These are phyloP conservation scores for Danionella dracula DNA, from an alignment of 2,797 vertebrate genomes.

Conservation along the genomic window DNA sequence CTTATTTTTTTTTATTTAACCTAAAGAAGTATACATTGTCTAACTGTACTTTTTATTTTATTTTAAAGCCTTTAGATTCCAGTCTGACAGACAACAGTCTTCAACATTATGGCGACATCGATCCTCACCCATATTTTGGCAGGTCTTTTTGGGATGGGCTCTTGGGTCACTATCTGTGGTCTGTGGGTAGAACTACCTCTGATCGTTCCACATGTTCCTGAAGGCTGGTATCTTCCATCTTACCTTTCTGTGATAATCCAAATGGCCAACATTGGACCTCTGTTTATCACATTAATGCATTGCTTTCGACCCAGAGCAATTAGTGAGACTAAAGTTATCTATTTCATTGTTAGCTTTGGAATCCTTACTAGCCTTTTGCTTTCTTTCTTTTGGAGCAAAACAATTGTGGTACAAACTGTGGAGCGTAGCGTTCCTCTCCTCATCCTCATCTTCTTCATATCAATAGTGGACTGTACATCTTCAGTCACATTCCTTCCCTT, in stretches of 20 bases:
- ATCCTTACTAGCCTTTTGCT: conserved; percentile 57
- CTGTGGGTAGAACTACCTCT: conserved; percentile 70
- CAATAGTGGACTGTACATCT: conserved; percentile 69
- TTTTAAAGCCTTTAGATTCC: background rate
- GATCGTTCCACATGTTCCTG: conserved; percentile 58
- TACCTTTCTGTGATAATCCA: conserved; percentile 67
- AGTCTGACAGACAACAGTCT: background rate
- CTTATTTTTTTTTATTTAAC: no score
- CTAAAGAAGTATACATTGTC: no score
- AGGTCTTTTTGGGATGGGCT: conserved; percentile 63
- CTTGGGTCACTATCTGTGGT: conserved; percentile 70
- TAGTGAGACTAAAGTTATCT: conserved; percentile 53
- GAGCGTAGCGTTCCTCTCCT: conserved; percentile 58
- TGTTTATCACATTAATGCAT: conserved; percentile 60
- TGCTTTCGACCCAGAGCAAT: conserved; percentile 51
- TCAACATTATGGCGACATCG: conserved; percentile 42
- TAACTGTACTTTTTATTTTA: background rate
- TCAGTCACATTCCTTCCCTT: conserved; percentile 71
- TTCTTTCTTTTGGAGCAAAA: conserved; percentile 63
- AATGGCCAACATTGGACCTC: conserved; percentile 65
- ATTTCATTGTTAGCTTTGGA: conserved; percentile 59
- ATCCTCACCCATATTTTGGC: conserved; percentile 56
- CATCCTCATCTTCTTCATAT: conserved; percentile 61
- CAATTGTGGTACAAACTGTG: conserved; percentile 44
- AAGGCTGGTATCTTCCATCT: conserved; percentile 69